Base-by-base conservation (phyloP, 2,888 invertebrate species). In the Camptogramma bilineatum region DNA sequence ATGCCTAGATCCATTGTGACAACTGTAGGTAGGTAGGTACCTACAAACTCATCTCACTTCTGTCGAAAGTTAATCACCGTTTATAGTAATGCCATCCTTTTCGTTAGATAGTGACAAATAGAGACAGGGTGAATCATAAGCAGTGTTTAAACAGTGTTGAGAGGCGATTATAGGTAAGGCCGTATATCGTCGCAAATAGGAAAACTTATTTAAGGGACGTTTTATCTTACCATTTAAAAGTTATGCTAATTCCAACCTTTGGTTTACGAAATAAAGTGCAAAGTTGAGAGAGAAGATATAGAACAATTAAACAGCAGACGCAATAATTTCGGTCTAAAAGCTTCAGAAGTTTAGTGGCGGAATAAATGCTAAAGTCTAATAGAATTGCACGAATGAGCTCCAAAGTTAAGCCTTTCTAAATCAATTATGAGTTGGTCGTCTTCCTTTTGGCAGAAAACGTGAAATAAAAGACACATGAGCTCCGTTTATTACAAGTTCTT, bases 251-350 rank as follows among this genome's bases (percentile, higher is more conserved):
- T 61, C 24, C 5, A 50, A 61, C 39, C 21, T 51, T 51, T 19
- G 16, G 4, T 2, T 19, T 31, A 10, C 1, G 31, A 31, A 21
- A 31, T 44, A 17, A 55, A 44, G 16, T 19, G 10, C 10, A 19
- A 57, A 55, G 13, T 47, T 19, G 39, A n/a, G 19, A 39, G 19
- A 16, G 10, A 34, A 56, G 39, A 39, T 5, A 21, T 21, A 13
- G 28, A 28, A 54, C 64, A 68, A 71, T 75, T 68, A 77, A 68
- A 62, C 60, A 56, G 53, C 69, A 71, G 64, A 69, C 55, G 24
- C 52, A 47, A 60, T 70, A 66, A 63, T 56, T 69, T 71, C 52
- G 18, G 50, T 59, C 59, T 69, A 57, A 73, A 73, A 68, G 69
- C 72, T 52, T 53, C 53, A 63, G 51, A 64, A 65, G 56, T 63